Evolutionary conservation across 2,797 vertebrate species (phyloP).

Genomic region (Synaphobranchus kaupii): DNA sequence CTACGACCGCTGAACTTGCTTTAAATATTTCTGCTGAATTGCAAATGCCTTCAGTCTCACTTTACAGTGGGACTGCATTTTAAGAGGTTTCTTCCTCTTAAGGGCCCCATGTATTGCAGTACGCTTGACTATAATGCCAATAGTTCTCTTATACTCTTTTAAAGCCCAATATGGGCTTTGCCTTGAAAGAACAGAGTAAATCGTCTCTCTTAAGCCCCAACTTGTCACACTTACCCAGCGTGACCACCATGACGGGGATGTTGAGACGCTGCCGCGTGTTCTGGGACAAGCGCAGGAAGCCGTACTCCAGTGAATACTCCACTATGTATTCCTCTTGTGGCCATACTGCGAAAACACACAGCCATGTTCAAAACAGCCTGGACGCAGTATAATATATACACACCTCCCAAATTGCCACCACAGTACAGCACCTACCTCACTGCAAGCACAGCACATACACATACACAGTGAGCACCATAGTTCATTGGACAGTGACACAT

Average conservation of each 20-base stretch:
- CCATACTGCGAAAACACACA: conserved; percentile 75
- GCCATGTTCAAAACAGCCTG: background rate
- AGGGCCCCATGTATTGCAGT: background rate
- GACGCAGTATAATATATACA: background rate
- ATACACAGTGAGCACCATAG: background rate
- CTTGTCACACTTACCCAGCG: conserved; percentile 80
- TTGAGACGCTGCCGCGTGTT: conserved; percentile 90
- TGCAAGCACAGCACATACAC: background rate
- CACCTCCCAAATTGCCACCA: background rate
- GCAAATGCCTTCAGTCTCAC: background rate
- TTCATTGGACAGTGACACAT: too few relatives aligned
- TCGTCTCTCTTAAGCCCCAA: background rate
- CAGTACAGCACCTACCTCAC: background rate
- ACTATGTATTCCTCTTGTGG: conserved; percentile 96
- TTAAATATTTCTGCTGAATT: background rate
- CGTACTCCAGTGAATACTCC: conserved; percentile 94
- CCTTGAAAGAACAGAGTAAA: background rate
- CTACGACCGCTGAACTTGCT: background rate
- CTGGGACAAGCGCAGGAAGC: conserved; percentile 91
- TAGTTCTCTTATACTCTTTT: background rate
- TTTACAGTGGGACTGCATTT: background rate
- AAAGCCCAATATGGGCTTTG: background rate
- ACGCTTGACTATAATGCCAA: background rate
- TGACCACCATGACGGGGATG: conserved; percentile 98
- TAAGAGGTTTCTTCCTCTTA: background rate